Evolutionary conservation across 1,140 invertebrate genomes (phyloP).

Genomic region (Drosophila ficusphila): DNA sequence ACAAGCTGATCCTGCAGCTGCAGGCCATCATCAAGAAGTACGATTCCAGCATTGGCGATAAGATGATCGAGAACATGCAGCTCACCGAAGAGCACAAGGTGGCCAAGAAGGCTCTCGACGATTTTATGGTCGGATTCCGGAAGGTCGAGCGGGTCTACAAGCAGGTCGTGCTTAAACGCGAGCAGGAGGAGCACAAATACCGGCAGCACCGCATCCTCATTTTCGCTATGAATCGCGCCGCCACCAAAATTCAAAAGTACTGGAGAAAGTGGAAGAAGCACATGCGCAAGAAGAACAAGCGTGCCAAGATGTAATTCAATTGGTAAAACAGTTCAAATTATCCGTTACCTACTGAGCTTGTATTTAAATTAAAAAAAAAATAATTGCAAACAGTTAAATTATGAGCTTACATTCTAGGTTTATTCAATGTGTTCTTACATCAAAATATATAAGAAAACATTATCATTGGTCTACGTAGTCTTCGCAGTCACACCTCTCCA

Average conservation of each 20-base stretch:
- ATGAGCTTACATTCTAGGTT: too few species aligned
- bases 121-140: conserved; percentile 23
- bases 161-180: conserved; percentile 51
- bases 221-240: conserved; percentile 58
- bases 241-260: conserved; percentile 59
- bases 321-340: background rate
- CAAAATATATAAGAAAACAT: too few species aligned
- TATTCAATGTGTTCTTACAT: too few species aligned
- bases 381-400: too few species aligned
- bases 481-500: background rate
- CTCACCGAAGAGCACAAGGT: conserved; percentile 16
- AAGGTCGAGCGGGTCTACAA: conserved; percentile 46
- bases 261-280: conserved; percentile 55
- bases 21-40: conserved; percentile 57
- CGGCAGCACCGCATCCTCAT: conserved; percentile 9
- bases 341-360: background rate
- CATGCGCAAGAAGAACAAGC: conserved; percentile 26
- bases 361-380: background rate
- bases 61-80: conserved; percentile 41
- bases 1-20: conserved; percentile 50
- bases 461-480: too few species aligned
- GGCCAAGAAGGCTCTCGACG: conserved; percentile 20
- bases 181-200: conserved; percentile 25
- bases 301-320: background rate
- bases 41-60: conserved; percentile 50